Conservation (phyloP, 2,888 invertebrate genomes). For the Limnephilus rhombicus region DNA sequence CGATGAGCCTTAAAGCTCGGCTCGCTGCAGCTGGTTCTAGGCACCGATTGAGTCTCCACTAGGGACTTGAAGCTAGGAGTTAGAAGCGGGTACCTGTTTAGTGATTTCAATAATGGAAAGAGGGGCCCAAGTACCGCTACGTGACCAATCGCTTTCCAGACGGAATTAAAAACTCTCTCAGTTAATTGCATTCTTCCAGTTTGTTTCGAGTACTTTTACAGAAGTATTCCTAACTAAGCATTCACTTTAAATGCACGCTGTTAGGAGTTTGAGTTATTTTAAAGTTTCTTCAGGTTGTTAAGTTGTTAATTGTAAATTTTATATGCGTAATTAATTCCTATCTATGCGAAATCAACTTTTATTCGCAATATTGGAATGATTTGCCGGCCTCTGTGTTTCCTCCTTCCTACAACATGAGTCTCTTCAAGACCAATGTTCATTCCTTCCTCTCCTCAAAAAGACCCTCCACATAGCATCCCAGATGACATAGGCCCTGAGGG, state of each 20-base stretch:
- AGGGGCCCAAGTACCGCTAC: conserved; percentile 33
- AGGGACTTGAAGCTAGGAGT: background rate
- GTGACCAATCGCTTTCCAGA: conserved; percentile 57
- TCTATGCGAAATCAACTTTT: too few relatives aligned
- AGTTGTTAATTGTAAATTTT: background rate
- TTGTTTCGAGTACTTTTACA: conserved; percentile 60
- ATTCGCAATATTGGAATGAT: too few relatives aligned
- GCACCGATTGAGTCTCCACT: background rate
- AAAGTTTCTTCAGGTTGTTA: background rate
- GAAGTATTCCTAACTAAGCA: conserved; percentile 41
- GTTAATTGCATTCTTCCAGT: conserved; percentile 64
- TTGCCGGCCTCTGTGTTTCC: too few relatives aligned
- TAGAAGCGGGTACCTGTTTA: background rate
- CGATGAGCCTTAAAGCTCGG: background rate
- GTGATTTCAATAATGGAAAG: conserved; percentile 37
- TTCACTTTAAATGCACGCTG: conserved; percentile 10
- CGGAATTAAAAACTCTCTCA: conserved; percentile 32
- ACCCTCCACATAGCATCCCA: too few relatives aligned
- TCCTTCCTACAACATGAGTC: too few relatives aligned
- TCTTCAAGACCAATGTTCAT: too few relatives aligned
- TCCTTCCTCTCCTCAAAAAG: too few relatives aligned
- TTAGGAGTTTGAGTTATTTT: background rate
- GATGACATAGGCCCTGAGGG: too few relatives aligned
- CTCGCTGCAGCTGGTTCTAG: background rate
- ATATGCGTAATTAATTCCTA: background rate